These are phyloP conservation scores for Neopipo cinnamomea DNA, from an alignment of 2,113 vertebrate genomes.

Conservation along the genomic window DNA sequence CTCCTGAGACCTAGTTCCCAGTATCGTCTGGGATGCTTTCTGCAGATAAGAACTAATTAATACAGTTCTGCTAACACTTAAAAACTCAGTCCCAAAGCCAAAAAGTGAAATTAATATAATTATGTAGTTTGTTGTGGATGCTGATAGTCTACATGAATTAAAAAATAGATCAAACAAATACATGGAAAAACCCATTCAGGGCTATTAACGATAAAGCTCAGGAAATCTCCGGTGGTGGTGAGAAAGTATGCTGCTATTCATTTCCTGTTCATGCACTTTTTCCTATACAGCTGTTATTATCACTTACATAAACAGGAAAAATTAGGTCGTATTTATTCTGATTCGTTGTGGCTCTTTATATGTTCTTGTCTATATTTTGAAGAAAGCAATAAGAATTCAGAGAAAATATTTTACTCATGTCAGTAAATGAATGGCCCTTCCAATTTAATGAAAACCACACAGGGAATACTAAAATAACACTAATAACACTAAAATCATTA, in stretches of 20 bases:
- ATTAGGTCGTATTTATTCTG: background rate
- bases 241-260: background rate
- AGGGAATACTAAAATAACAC: background rate
- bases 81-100: background rate
- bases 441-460: background rate
- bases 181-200: background rate
- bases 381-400: background rate
- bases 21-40: background rate
- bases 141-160: background rate
- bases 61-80: background rate
- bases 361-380: background rate
- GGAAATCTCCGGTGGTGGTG: background rate
- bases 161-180: background rate
- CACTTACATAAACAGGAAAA: background rate
- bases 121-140: background rate
- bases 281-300: background rate
- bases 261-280: background rate
- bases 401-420: background rate
- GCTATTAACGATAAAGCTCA: background rate
- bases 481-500: background rate
- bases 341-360: background rate
- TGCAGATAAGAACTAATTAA: background rate
- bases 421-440: background rate
- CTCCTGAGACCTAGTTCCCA: background rate
- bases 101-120: background rate